phyloP scores from a whole-genome alignment of 2,888 invertebrate genomes.

The Anodontia alba region DNA sequence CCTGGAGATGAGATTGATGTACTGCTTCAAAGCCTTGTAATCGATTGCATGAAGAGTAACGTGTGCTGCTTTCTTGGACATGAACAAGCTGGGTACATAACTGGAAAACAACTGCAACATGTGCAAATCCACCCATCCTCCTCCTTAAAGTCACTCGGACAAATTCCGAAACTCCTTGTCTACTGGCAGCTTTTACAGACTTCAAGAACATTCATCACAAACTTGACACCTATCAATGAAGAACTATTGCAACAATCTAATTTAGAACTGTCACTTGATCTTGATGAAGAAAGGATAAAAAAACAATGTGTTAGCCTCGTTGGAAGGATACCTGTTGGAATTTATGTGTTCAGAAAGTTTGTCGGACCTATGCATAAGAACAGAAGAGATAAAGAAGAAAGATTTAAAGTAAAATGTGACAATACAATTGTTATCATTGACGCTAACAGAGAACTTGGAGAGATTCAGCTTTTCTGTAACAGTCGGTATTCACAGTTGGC shows the following conservation, averaged over 20 bases:
- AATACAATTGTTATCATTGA: constrained; percentile 66
- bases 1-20: constrained; percentile 33
- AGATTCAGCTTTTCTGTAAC: constrained; percentile 64
- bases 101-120: constrained; percentile 56
- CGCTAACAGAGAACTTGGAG: constrained; percentile 64
- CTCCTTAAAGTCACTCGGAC: constrained; percentile 64
- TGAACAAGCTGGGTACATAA: constrained; percentile 74
- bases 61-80: constrained; percentile 76
- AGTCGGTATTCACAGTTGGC: constrained; percentile 29
- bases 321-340: constrained; percentile 65
- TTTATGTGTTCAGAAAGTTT: constrained; percentile 60
- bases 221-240: constrained; percentile 73
- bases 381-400: constrained; percentile 61
- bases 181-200: constrained; percentile 75
- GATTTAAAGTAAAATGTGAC: constrained; percentile 41
- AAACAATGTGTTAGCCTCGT: constrained; percentile 56
- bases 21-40: constrained; percentile 67
- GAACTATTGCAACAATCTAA: constrained; percentile 64
- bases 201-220: constrained; percentile 73
- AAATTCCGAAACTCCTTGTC: constrained; percentile 75
- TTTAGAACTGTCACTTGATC: constrained; percentile 32
- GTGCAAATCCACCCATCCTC: constrained; percentile 80
- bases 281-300: constrained; percentile 60
- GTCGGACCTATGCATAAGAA: constrained; percentile 70
- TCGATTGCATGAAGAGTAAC: constrained; percentile 69